These are phyloP conservation scores for Sycophila texana DNA, from an alignment of 2,888 invertebrate genomes.

Conservation along the genomic window DNA sequence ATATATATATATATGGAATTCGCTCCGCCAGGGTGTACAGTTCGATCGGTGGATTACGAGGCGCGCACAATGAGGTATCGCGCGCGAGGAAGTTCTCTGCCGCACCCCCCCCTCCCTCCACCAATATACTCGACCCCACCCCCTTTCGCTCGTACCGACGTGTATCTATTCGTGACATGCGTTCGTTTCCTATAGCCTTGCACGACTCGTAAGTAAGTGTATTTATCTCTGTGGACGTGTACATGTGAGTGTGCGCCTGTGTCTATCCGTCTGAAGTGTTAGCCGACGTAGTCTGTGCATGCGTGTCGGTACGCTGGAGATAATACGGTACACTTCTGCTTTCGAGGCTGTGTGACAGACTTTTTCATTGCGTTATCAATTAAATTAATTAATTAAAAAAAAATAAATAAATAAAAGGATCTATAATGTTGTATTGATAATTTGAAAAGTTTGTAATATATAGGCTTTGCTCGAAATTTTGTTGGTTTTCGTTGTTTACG, in stretches of 20 bases:
- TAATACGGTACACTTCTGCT: too few species aligned
- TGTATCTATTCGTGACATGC: conserved; percentile 28
- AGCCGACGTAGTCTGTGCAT: conserved; percentile 20
- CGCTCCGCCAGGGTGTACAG: too few species aligned
- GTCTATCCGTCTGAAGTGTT: conserved; percentile 3
- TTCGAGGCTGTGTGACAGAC: too few species aligned
- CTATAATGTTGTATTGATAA: too few species aligned
- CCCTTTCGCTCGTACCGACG: neutral
- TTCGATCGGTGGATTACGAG: too few species aligned
- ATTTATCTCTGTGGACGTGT: conserved; percentile 50
- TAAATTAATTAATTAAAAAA: too few species aligned
- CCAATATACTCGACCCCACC: neutral
- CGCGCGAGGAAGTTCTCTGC: neutral
- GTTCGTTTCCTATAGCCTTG: conserved; percentile 35
- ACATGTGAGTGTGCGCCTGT: conserved; percentile 27
- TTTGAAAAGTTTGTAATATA: too few species aligned
- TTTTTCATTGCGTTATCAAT: too few species aligned
- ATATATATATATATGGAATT: too few species aligned
- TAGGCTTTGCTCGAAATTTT: too few species aligned
- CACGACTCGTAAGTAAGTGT: conserved; percentile 36
- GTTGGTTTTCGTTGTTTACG: too few species aligned
- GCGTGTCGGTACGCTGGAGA: conserved; percentile 6
- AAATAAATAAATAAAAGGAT: too few species aligned
- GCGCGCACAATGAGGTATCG: neutral
- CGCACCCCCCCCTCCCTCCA: neutral